Evolutionary conservation across 2,888 invertebrate species (phyloP).

Genomic region (Mesorhabditis sp.): DNA sequence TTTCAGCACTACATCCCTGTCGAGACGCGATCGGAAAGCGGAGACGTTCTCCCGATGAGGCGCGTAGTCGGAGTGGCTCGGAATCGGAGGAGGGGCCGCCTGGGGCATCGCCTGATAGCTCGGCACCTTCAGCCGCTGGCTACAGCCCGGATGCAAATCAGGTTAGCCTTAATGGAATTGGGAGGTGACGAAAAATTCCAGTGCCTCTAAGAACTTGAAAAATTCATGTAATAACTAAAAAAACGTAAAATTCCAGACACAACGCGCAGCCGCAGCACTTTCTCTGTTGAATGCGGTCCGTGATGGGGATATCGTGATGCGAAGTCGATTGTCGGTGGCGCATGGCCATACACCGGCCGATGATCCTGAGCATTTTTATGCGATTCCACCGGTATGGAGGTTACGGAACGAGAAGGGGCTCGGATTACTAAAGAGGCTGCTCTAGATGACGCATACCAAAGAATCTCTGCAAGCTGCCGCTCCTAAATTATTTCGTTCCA

Average conservation of each 20-base stretch:
- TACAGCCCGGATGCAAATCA: neutral
- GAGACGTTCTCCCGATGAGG: constrained; percentile 5
- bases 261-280: neutral
- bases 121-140: neutral
- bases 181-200: too few species aligned
- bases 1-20: constrained; percentile 33
- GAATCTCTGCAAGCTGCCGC: too few species aligned
- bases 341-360: constrained; percentile 1
- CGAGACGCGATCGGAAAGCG: constrained; percentile 35
- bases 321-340: neutral
- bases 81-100: neutral
- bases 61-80: neutral
- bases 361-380: constrained; percentile 3
- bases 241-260: neutral
- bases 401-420: too few species aligned
- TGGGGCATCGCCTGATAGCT: neutral
- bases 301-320: neutral
- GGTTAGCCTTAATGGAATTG: neutral
- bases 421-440: too few species aligned
- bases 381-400: neutral
- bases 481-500: too few species aligned
- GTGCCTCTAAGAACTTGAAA: neutral
- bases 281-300: neutral
- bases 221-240: neutral
- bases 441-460: too few species aligned